phyloP scores from a whole-genome alignment of 2,113 vertebrate genomes.

The Seriola dumerili region DNA sequence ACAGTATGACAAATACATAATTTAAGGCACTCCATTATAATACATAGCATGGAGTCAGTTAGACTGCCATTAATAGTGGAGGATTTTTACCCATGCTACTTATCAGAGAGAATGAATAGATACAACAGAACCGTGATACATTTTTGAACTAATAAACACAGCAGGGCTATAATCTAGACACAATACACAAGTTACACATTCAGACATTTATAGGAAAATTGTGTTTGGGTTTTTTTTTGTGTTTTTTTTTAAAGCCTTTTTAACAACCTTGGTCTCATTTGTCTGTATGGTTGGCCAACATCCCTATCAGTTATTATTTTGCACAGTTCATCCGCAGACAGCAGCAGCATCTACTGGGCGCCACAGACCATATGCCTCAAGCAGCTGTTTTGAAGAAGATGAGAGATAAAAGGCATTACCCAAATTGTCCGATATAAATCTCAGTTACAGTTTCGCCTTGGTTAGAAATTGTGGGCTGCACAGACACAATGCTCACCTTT shows the following conservation, averaged over 20 bases:
- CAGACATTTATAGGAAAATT: constrained; percentile 30
- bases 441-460: background rate
- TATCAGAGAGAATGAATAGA: constrained; percentile 42
- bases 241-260: background rate
- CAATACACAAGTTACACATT: constrained; percentile 33
- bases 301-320: background rate
- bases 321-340: background rate
- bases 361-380: background rate
- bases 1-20: constrained; percentile 37
- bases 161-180: constrained; percentile 22
- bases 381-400: background rate
- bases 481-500: background rate
- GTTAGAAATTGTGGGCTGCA: background rate
- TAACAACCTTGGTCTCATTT: constrained; percentile 7
- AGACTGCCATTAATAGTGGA: constrained; percentile 15
- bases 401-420: background rate
- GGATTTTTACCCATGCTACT: constrained; percentile 9
- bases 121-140: constrained; percentile 23
- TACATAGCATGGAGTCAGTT: constrained; percentile 41
- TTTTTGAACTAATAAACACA: constrained; percentile 39
- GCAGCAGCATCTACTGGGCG: background rate
- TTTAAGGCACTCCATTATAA: constrained; percentile 73
- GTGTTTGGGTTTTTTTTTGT: background rate
- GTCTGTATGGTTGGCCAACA: background rate
- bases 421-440: background rate